Base-by-base conservation (phyloP, 2,113 vertebrate genomes). In the Petrocephalus microphthalmus region DNA sequence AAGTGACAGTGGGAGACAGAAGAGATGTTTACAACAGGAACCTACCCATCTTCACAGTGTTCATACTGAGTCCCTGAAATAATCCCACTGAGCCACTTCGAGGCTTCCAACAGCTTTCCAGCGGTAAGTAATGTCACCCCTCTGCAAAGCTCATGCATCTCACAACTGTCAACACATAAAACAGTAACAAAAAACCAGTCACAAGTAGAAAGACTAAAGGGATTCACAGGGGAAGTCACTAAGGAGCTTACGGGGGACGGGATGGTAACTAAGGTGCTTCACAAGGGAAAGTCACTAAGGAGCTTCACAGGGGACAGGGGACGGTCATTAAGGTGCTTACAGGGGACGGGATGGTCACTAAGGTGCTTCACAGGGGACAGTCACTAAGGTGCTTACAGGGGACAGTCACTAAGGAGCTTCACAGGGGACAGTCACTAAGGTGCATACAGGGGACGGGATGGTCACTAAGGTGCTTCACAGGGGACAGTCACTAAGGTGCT, bases 1-100 rank as follows among this genome's bases (percentile, higher is more conserved):
- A 89, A 47, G 67, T 90, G 52, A 53, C 10, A 86, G 45, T 81
- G 17, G 33, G 89, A 83, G 45, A 83, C 45, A 49, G 45, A 22
- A 49, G 78, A 8, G 10, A 19, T 49, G 45, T 49, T 49, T 47
- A 83, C 42, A 49, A 49, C 81, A 83, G 37, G 37, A 20, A n/a
- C 49, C 71, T 42, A 37, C 71, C 5, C 71, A 78, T 42, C 33
- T 42, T 7, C 71, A 29, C 33, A 42, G 15, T 74, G 33, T 2
- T 74, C 67, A 74, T 29, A 74, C 42, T 42, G 15, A 37, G 33
- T 37, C 13, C 33, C 67, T 37, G 13, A 19, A 78, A 15, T 37
- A 78, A 33, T 17, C 13, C n/a, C 29, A 42, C 13, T 42, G 71
- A 37, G 13, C 67, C 11, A 33, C 13, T 37, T 37, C 33, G 52